These are phyloP conservation scores for Sebastes goodei DNA, from an alignment of 2,797 vertebrate genomes.

Conservation along the genomic window DNA sequence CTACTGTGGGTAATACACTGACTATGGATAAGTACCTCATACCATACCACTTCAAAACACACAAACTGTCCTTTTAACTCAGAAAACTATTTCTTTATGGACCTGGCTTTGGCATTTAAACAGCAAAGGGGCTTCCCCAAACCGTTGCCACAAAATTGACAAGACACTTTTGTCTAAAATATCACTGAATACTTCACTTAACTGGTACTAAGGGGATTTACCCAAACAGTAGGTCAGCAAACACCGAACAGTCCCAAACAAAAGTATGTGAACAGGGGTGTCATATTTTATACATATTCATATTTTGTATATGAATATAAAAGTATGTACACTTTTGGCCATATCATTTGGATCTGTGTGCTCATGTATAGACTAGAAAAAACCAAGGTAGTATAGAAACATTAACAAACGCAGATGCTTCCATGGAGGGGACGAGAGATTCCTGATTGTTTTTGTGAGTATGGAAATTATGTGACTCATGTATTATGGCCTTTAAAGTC, in stretches of 20 bases:
- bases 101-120: background rate
- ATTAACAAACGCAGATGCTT: background rate
- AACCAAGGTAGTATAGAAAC: no score
- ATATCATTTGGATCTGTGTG: background rate
- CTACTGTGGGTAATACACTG: no score
- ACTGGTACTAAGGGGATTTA: background rate
- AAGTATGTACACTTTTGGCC: background rate
- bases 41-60: no score
- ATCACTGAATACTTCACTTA: background rate
- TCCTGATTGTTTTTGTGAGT: background rate
- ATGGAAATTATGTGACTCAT: background rate
- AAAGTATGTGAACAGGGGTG: background rate
- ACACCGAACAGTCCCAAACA: background rate
- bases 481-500: background rate
- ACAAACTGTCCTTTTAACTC: no score
- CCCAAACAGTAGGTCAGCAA: background rate
- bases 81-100: background rate
- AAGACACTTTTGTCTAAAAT: background rate
- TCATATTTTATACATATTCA: background rate
- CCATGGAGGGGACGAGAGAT: background rate
- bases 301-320: background rate
- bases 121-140: background rate
- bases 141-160: background rate
- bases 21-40: no score
- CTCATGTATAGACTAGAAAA: background rate